phyloP scores from a whole-genome alignment of 2,797 vertebrate species.

The Calcarius lapponicus region DNA sequence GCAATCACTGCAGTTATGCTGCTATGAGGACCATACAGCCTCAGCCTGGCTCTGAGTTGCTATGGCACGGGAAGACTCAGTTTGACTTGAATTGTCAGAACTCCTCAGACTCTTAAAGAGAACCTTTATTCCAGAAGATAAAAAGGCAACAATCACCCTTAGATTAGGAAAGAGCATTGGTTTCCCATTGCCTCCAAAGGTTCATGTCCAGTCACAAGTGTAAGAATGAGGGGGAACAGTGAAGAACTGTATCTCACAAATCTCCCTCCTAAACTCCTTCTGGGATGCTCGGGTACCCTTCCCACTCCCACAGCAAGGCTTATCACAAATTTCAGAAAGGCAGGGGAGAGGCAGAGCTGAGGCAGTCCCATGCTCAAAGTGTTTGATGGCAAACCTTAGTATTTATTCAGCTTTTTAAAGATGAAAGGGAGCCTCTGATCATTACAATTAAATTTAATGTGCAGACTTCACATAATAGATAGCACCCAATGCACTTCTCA shows the following conservation, averaged over 20 bases:
- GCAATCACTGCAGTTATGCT: not conserved
- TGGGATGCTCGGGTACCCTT: not conserved
- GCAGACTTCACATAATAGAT: not conserved
- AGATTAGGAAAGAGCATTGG: not conserved
- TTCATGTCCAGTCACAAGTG: not conserved
- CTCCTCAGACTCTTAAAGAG: not conserved
- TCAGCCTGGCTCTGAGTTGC: not conserved
- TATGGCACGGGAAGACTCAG: not conserved
- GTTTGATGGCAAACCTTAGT: not conserved
- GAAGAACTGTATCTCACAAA: not conserved
- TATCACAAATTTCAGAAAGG: not conserved
- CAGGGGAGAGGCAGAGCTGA: not conserved
- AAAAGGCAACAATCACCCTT: not conserved
- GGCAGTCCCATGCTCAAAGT: fast-evolving
- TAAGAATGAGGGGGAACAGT: not conserved
- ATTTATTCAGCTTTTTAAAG: not conserved
- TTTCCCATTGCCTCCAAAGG: not conserved
- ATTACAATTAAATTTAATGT: not conserved
- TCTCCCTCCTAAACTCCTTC: not conserved
- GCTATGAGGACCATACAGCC: not conserved
- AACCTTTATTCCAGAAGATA: not conserved
- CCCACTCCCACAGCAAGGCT: not conserved
- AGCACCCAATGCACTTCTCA: fast-evolving
- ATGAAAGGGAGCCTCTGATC: not conserved
- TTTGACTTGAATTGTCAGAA: not conserved